Percentiles rank a stretch among this genome's conserved stretches.
These are phyloP conservation scores for Rhyacophila brunnea DNA, from an alignment of 1,140 invertebrate species.

Conservation along the genomic window DNA sequence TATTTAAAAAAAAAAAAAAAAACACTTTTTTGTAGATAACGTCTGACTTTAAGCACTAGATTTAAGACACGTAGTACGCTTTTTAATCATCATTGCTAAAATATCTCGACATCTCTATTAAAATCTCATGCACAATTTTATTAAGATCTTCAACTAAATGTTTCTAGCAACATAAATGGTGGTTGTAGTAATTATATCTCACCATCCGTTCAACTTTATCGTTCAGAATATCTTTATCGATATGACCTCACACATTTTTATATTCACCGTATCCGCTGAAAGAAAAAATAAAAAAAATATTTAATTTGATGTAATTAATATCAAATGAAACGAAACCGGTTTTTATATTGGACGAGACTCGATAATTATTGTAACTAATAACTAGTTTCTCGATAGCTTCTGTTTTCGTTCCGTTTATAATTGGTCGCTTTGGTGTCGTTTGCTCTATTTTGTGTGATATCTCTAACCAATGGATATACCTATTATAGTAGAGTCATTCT, in stretches of 20 bases:
- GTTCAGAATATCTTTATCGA: constrained; percentile 19
- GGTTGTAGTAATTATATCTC: too few relatives aligned
- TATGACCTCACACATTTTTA: constrained; percentile 21
- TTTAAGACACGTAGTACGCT: too few relatives aligned
- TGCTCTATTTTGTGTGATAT: background rate
- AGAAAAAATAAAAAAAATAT: constrained; percentile 9
- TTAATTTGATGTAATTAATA: constrained; percentile 20
- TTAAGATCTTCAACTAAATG: too few relatives aligned
- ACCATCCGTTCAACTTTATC: background rate
- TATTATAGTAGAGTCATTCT: too few relatives aligned
- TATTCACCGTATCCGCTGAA: background rate
- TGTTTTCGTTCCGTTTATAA: background rate
- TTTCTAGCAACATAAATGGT: too few relatives aligned
- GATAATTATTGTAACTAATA: constrained; percentile 16
- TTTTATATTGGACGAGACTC: constrained; percentile 17
- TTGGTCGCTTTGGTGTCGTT: background rate
- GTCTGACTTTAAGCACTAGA: too few relatives aligned
- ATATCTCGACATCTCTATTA: too few relatives aligned
- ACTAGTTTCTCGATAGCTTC: constrained; percentile 10
- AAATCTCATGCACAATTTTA: too few relatives aligned
- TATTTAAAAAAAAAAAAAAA: too few relatives aligned
- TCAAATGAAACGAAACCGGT: constrained; percentile 14
- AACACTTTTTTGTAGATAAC: too few relatives aligned
- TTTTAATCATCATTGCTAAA: too few relatives aligned
- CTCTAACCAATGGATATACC: too few relatives aligned